Percentiles rank a stretch among this genome's conserved stretches.
Conservation (phyloP, 2,888 invertebrate species). For the Nycteola revayana region DNA sequence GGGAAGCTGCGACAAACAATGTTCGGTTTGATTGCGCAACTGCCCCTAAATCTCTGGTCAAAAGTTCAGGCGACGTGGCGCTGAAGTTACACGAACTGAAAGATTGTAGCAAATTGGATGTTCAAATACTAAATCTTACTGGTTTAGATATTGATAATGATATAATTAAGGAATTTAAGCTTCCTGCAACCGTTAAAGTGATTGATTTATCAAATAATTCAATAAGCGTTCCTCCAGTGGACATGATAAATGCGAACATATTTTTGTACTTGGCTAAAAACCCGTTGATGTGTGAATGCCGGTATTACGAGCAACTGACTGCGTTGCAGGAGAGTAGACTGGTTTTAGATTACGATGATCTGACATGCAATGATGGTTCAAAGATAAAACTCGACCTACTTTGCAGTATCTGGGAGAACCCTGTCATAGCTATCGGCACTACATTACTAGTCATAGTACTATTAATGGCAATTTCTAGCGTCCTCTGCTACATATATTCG, state of each 20-base stretch:
- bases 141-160: neutral
- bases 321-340: neutral
- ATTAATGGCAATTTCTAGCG: neutral
- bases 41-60: too few relatives aligned
- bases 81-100: too few relatives aligned
- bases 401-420: neutral
- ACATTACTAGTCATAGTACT: neutral
- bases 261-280: neutral
- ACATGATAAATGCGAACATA: neutral
- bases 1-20: too few relatives aligned
- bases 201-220: neutral
- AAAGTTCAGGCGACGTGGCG: too few relatives aligned
- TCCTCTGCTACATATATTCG: neutral
- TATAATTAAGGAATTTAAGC: neutral
- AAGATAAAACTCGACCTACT: neutral
- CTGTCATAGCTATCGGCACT: neutral
- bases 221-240: neutral
- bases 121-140: neutral
- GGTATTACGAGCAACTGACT: neutral
- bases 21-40: too few relatives aligned
- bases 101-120: too few relatives aligned
- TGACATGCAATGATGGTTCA: neutral
- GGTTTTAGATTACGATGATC: neutral
- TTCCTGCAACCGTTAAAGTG: neutral
- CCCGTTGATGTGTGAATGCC: neutral